These are phyloP conservation scores for Colletes collaris DNA, from an alignment of 2,888 invertebrate species.

Conservation along the genomic window DNA sequence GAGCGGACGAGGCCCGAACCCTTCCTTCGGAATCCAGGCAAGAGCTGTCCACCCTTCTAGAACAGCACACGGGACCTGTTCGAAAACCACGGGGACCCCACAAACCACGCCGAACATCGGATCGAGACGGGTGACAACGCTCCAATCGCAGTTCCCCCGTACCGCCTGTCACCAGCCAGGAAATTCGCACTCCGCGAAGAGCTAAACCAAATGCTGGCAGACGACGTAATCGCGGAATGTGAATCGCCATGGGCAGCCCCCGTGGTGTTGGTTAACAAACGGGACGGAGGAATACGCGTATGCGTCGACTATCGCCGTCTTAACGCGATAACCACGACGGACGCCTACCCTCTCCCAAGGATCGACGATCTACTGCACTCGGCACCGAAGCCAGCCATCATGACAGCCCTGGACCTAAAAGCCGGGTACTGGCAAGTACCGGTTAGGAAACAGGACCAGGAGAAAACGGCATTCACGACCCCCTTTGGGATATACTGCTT, in stretches of 20 bases:
- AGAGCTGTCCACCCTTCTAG: neutral
- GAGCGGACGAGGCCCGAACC: neutral
- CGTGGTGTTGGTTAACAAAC: neutral
- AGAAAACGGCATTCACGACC: slow-evolving; percentile 21
- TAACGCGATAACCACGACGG: neutral
- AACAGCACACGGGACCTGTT: neutral
- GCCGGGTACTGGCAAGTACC: neutral
- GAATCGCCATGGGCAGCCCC: slow-evolving; percentile 9
- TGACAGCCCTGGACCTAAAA: neutral
- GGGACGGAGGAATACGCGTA: neutral
- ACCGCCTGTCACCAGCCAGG: no score
- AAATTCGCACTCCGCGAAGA: no score
- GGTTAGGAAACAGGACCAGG: neutral
- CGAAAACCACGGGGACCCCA: neutral
- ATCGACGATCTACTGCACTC: slow-evolving; percentile 13
- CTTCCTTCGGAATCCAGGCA: neutral
- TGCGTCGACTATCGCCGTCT: slow-evolving; percentile 13
- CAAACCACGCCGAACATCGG: neutral
- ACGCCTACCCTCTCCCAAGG: slow-evolving; percentile 3
- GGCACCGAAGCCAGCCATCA: neutral
- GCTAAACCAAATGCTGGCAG: neutral
- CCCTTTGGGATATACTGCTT: neutral
- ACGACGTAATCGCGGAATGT: neutral
- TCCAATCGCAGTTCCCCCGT: no score
- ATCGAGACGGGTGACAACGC: neutral